Percentiles rank a stretch among this genome's conserved stretches.
These are phyloP conservation scores for Pogonomyrmex californicus DNA, from an alignment of 1,140 invertebrate species.

Conservation along the genomic window DNA sequence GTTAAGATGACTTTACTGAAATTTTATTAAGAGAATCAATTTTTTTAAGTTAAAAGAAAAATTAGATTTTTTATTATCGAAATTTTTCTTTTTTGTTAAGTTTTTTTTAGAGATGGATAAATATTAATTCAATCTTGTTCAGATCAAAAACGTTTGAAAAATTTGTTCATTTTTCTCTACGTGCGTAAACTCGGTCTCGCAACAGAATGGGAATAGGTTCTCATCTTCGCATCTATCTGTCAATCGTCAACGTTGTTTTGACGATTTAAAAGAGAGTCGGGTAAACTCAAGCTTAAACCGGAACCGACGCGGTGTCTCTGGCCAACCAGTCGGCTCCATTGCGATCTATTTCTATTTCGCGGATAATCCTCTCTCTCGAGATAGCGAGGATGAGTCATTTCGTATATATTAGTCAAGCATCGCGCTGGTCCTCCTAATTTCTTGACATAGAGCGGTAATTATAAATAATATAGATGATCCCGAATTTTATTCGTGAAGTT, in stretches of 20 bases:
- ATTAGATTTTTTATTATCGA: neutral
- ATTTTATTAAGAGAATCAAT: neutral
- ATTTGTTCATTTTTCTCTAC: neutral
- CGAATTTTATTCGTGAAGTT: neutral
- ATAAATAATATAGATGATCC: constrained; percentile 65
- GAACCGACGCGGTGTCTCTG: constrained; percentile 63
- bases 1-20: neutral
- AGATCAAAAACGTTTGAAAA: neutral
- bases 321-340: constrained; percentile 66
- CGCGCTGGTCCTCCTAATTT: constrained; percentile 47
- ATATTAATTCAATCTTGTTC: neutral
- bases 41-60: neutral
- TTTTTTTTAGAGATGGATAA: neutral
- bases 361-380: constrained; percentile 74
- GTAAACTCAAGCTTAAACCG: constrained; percentile 60
- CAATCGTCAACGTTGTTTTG: constrained; percentile 53
- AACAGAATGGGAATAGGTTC: neutral
- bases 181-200: neutral
- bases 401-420: constrained; percentile 79
- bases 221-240: constrained; percentile 2
- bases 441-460: constrained; percentile 64
- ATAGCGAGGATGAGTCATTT: constrained; percentile 77
- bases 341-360: constrained; percentile 82
- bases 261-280: constrained; percentile 56
- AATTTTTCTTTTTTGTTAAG: neutral